Evolutionary conservation across 2,888 invertebrate genomes (phyloP).

Genomic region (Yponomeuta plumbellus): DNA sequence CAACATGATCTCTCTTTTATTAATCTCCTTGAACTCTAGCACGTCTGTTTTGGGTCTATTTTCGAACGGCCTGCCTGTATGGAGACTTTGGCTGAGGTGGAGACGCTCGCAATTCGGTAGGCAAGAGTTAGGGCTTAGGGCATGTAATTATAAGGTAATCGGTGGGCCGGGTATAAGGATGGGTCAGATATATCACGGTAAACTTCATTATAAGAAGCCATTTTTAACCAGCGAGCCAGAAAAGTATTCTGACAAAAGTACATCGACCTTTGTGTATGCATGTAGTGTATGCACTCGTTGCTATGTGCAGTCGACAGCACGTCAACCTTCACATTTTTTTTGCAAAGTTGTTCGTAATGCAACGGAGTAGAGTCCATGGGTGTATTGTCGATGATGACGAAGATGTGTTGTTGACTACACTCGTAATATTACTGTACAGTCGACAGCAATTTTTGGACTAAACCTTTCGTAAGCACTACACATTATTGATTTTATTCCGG

Average conservation of each 20-base stretch:
- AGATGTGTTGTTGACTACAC: too few relatives aligned
- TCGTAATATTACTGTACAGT: too few relatives aligned
- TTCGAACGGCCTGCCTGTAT: conserved; percentile 18
- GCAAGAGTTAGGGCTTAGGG: conserved; percentile 33
- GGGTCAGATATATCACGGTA: conserved; percentile 65
- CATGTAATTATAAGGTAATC: conserved; percentile 70
- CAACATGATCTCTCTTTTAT: neutral
- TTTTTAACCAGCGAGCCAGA: neutral
- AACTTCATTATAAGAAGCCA: conserved; percentile 27
- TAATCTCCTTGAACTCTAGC: neutral
- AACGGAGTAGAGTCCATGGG: too few relatives aligned
- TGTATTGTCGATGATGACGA: too few relatives aligned
- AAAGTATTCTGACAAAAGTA: conserved; percentile 32
- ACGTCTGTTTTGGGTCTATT: conserved; percentile 2
- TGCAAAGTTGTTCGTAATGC: too few relatives aligned
- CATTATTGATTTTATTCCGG: too few relatives aligned
- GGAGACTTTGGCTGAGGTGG: conserved; percentile 16
- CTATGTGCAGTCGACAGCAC: too few relatives aligned
- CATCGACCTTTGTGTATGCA: too few relatives aligned
- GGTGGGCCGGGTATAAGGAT: conserved; percentile 50
- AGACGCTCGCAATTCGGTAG: conserved; percentile 42
- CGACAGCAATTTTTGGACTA: too few relatives aligned
- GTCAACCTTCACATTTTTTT: too few relatives aligned
- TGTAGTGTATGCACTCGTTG: too few relatives aligned
- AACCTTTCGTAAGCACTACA: too few relatives aligned